phyloP scores from a whole-genome alignment of 2,797 vertebrate genomes.

The Scleropages formosus region DNA sequence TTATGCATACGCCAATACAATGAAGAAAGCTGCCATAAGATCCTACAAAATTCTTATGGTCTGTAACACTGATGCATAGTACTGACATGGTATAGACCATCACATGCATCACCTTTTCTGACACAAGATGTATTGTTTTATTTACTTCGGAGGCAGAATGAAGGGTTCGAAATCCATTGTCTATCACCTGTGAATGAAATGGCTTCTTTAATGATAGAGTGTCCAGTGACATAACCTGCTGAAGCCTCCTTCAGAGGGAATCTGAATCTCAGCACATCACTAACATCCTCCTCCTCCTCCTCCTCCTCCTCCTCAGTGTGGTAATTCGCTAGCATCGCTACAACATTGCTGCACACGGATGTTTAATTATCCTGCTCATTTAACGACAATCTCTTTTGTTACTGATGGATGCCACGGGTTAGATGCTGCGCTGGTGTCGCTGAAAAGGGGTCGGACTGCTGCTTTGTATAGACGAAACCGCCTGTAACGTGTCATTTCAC shows the following conservation, averaged over 20 bases:
- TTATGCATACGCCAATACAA: neutral
- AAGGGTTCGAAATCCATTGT: constrained; percentile 24
- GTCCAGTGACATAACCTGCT: constrained; percentile 50
- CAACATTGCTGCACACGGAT: constrained; percentile 26
- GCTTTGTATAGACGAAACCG: constrained; percentile 40
- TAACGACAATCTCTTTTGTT: constrained; percentile 37
- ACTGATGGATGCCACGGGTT: constrained; percentile 48
- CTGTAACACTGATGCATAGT: neutral
- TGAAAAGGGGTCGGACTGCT: constrained; percentile 42
- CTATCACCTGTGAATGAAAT: constrained; percentile 27
- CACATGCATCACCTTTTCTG: neutral
- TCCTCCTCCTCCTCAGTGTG: neutral
- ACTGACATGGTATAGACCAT: neutral
- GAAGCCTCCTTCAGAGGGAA: too few species aligned
- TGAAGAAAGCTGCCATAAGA: neutral
- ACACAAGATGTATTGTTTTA: constrained; percentile 6
- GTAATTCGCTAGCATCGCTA: neutral
- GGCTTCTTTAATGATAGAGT: constrained; percentile 64
- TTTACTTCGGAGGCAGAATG: neutral
- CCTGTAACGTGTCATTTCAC: constrained; percentile 52
- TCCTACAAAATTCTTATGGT: neutral
- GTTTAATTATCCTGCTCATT: constrained; percentile 39
- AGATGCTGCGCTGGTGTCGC: constrained; percentile 49
- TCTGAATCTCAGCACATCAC: too few species aligned
- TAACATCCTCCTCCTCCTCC: too few species aligned